Conservation (phyloP, 23 tunicate genomes). For the Pegea sp. region DNA sequence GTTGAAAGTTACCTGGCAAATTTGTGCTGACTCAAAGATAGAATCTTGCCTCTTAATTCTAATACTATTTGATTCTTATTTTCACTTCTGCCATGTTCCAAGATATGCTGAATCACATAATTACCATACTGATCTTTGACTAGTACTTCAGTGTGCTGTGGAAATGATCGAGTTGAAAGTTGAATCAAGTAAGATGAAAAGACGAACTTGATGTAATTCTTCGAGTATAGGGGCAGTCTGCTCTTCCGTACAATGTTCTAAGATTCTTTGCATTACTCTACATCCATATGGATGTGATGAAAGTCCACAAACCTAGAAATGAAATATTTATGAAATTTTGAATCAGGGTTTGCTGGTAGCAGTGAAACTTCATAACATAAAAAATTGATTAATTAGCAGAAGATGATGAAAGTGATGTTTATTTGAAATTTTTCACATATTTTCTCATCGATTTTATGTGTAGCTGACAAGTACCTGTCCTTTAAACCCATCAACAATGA, state of each 20-base stretch:
- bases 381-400: neutral
- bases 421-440: too few species aligned
- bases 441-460: too few species aligned
- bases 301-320: slow-evolving; percentile 35
- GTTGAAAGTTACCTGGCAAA: slow-evolving; percentile 56
- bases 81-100: slow-evolving; percentile 90
- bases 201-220: slow-evolving; percentile 63
- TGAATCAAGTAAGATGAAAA: neutral
- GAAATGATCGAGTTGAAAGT: neutral
- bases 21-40: slow-evolving; percentile 81
- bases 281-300: slow-evolving; percentile 97
- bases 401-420: neutral
- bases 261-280: slow-evolving; percentile 91
- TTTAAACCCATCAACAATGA: slow-evolving; percentile 91
- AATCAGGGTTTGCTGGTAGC: neutral
- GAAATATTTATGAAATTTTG: too few species aligned
- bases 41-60: slow-evolving; percentile 73
- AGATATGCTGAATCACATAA: slow-evolving; percentile 95
- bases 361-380: neutral
- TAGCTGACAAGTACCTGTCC: slow-evolving; percentile 92
- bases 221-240: slow-evolving; percentile 91
- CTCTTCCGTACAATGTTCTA: slow-evolving; percentile 90
- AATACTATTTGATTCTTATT: slow-evolving; percentile 67
- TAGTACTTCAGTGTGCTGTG: slow-evolving; percentile 74
- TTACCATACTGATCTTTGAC: slow-evolving; percentile 96